These are phyloP conservation scores for Druon quercuslanigerum DNA, from an alignment of 1,140 invertebrate species.

Conservation along the genomic window DNA sequence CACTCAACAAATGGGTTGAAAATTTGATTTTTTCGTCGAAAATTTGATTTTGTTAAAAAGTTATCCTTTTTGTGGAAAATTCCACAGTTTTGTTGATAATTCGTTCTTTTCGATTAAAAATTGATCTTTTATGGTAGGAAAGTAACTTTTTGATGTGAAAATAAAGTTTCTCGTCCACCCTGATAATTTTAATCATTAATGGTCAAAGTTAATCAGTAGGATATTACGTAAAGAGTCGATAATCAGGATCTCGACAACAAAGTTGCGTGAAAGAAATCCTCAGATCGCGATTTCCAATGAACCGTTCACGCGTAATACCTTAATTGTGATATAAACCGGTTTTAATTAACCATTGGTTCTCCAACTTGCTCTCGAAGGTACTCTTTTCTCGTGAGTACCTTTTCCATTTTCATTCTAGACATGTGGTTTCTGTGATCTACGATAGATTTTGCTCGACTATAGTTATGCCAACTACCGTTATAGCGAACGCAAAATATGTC, in stretches of 20 bases:
- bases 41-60: background rate
- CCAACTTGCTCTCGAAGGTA: slow-evolving; percentile 29
- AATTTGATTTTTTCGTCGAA: no score
- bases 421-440: slow-evolving; percentile 14
- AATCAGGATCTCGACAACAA: background rate
- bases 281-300: slow-evolving; percentile 9
- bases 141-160: no score
- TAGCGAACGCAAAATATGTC: slow-evolving; percentile 71
- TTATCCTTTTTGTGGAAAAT: background rate
- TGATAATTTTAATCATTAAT: background rate
- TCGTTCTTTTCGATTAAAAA: no score
- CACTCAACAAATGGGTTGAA: no score
- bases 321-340: slow-evolving; percentile 41
- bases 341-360: slow-evolving; percentile 16
- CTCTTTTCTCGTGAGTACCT: background rate
- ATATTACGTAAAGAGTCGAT: background rate
- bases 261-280: slow-evolving; percentile 12
- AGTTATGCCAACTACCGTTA: slow-evolving; percentile 54
- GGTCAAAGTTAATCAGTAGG: background rate
- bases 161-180: no score
- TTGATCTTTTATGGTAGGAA: no score
- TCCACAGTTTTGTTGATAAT: no score
- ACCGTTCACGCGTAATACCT: slow-evolving; percentile 45
- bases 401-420: background rate
- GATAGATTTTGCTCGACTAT: slow-evolving; percentile 24